phyloP scores from a whole-genome alignment of 2,113 vertebrate species.

The Platichthys flesus region DNA sequence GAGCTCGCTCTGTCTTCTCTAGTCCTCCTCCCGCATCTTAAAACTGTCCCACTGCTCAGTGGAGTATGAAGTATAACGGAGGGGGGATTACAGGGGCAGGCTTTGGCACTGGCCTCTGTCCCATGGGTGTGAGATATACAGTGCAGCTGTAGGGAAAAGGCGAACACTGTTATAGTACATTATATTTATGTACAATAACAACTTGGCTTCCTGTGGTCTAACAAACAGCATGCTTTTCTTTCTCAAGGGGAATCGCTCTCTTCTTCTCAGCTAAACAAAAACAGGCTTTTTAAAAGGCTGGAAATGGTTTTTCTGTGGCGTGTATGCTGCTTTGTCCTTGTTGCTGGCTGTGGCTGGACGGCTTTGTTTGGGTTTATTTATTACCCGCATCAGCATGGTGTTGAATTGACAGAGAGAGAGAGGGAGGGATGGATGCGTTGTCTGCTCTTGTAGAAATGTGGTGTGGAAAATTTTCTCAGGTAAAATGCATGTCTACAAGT shows the following conservation, averaged over 20 bases:
- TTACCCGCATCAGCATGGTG: conserved; percentile 46
- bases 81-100: conserved; percentile 27
- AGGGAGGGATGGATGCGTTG: conserved; percentile 1
- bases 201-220: conserved; percentile 67
- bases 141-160: conserved; percentile 59
- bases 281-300: conserved; percentile 52
- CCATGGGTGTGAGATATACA: conserved; percentile 63
- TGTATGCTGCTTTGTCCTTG: conserved; percentile 55
- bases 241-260: conserved; percentile 26
- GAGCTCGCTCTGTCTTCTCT: conserved; percentile 23
- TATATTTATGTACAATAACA: conserved; percentile 62
- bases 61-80: conserved; percentile 41
- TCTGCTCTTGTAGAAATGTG: conserved; percentile 31
- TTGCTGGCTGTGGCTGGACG: conserved; percentile 55
- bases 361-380: conserved; percentile 63
- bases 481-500: conserved; percentile 4
- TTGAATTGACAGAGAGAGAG: conserved; percentile 39
- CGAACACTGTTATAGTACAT: conserved; percentile 57
- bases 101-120: conserved; percentile 50
- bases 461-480: conserved; percentile 22
- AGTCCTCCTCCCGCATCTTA: conserved; percentile 47
- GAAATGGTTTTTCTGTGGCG: conserved; percentile 50
- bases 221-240: conserved; percentile 58
- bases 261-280: conserved; percentile 60
- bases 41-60: conserved; percentile 52